phyloP scores from a whole-genome alignment of 2,113 vertebrate genomes.

The Peromyscus polionotus region DNA sequence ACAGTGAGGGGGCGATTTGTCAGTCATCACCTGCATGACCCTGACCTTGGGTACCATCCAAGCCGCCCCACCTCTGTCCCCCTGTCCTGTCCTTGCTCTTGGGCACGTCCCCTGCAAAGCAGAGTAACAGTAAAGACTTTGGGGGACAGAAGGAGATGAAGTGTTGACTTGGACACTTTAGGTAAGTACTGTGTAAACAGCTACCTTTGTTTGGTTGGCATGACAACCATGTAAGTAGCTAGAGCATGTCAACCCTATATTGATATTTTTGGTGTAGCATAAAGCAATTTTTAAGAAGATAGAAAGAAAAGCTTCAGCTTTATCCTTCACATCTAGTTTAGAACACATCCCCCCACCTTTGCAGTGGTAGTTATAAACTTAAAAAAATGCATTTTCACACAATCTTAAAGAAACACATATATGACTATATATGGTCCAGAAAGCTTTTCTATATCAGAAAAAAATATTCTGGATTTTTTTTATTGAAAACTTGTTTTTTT shows the following conservation, averaged over 20 bases:
- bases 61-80: not conserved
- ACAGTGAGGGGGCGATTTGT: not conserved
- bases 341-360: not conserved
- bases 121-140: not conserved
- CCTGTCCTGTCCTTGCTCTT: not conserved
- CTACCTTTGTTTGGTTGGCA: not conserved
- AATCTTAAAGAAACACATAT: not conserved
- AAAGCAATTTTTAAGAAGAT: not conserved
- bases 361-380: not conserved
- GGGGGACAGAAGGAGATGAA: not conserved
- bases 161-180: not conserved
- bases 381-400: not conserved
- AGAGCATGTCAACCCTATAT: not conserved
- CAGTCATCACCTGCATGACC: not conserved
- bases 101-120: not conserved
- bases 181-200: not conserved
- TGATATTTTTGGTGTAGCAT: not conserved
- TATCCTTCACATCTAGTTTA: not conserved
- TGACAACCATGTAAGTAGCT: not conserved
- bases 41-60: not conserved
- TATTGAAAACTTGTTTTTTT: not conserved
- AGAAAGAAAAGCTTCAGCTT: not conserved
- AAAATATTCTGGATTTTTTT: not conserved
- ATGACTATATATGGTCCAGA: not conserved
- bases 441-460: not conserved